These are phyloP conservation scores for Trichogramma evanescens DNA, from an alignment of 2,888 invertebrate genomes.

Conservation along the genomic window DNA sequence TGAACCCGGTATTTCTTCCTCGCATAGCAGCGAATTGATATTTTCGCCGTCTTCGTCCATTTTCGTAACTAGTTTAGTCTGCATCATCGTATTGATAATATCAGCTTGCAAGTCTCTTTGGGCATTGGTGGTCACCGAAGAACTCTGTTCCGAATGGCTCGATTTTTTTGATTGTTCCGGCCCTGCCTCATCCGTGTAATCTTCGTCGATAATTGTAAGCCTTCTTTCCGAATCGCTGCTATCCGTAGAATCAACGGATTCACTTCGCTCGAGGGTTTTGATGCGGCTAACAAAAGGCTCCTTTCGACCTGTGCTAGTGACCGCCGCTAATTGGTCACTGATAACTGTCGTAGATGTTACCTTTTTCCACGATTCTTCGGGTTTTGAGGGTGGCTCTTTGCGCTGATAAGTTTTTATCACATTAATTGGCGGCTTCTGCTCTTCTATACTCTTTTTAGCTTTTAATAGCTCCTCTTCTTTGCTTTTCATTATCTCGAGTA, in stretches of 20 bases:
- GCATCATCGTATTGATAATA: neutral
- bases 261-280: conserved; percentile 39
- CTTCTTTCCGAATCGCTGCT: conserved; percentile 61
- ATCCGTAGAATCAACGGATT: conserved; percentile 54
- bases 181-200: conserved; percentile 23
- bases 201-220: conserved; percentile 52
- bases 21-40: conserved; percentile 70
- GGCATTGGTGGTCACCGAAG: neutral
- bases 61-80: conserved; percentile 13
- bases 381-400: conserved; percentile 17
- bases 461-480: conserved; percentile 28
- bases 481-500: conserved; percentile 24
- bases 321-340: conserved; percentile 2
- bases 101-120: conserved; percentile 1
- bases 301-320: conserved; percentile 18
- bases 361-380: conserved; percentile 29
- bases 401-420: conserved; percentile 15
- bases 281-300: conserved; percentile 29
- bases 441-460: conserved; percentile 24
- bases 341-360: neutral
- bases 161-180: neutral
- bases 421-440: neutral
- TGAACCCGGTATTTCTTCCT: conserved; percentile 86
- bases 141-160: neutral
- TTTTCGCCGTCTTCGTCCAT: conserved; percentile 57